phyloP scores from a whole-genome alignment of 2,888 invertebrate genomes.

The Eilema sororculum region DNA sequence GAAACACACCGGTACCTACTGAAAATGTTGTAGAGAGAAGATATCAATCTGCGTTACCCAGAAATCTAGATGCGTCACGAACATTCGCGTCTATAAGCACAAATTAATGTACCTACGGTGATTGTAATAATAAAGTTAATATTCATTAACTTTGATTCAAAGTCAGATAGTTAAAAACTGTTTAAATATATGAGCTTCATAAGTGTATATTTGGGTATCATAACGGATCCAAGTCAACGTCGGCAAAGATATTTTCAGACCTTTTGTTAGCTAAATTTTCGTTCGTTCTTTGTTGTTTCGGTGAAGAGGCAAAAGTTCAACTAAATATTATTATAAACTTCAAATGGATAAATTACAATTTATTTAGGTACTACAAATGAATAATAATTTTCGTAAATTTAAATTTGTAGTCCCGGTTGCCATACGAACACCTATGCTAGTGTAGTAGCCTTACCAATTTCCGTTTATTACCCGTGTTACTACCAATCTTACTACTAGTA shows the following conservation, averaged over 20 bases:
- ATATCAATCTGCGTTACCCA: not conserved
- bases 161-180: slow-evolving; percentile 30
- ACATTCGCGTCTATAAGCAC: not conserved
- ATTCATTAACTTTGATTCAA: slow-evolving; percentile 32
- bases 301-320: not conserved
- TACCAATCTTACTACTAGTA: no score
- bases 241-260: not conserved
- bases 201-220: no score
- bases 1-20: no score
- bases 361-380: not conserved
- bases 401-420: no score
- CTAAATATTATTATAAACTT: not conserved
- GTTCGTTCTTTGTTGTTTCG: slow-evolving; percentile 4
- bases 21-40: not conserved
- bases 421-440: no score
- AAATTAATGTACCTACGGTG: not conserved
- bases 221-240: slow-evolving; percentile 8
- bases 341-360: not conserved
- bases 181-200: no score
- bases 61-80: not conserved
- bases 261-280: not conserved
- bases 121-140: not conserved
- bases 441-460: no score
- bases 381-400: no score
- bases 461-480: no score